Evolutionary conservation across 2,888 invertebrate genomes (phyloP).

Genomic region (Microdon myrmicae): DNA sequence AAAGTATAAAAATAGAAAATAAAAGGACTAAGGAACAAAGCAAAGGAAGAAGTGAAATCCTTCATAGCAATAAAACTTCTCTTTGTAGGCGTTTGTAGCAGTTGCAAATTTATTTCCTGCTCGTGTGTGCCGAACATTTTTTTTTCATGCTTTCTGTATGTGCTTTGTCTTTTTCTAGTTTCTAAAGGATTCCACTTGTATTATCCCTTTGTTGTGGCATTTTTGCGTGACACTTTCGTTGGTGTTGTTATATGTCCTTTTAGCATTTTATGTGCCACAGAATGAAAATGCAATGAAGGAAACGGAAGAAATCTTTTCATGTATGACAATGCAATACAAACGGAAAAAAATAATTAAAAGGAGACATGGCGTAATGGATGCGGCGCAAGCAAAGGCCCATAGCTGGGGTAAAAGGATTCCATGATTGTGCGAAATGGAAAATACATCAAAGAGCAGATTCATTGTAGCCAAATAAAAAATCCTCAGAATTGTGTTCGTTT

Average conservation of each 20-base stretch:
- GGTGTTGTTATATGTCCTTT: slow-evolving; percentile 26
- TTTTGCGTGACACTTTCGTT: slow-evolving; percentile 45
- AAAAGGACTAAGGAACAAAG: slow-evolving; percentile 16
- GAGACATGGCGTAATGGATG: slow-evolving; percentile 45
- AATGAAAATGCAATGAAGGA: slow-evolving; percentile 43
- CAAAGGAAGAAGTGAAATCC: slow-evolving; percentile 11
- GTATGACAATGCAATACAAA: slow-evolving; percentile 5
- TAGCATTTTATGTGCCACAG: slow-evolving; percentile 10
- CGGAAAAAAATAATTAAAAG: slow-evolving; percentile 40
- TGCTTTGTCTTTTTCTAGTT: slow-evolving; percentile 37
- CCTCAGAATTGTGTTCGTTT: too few species aligned
- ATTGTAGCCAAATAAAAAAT: too few species aligned
- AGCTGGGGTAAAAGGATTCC: slow-evolving; percentile 40
- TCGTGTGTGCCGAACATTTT: slow-evolving; percentile 31
- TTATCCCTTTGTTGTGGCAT: slow-evolving; percentile 52
- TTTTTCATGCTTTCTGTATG: slow-evolving; percentile 11
- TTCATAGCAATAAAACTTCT: slow-evolving; percentile 45
- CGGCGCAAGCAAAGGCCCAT: neutral
- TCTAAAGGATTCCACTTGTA: slow-evolving; percentile 50
- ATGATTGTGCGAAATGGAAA: too few species aligned
- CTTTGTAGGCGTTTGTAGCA: slow-evolving; percentile 46
- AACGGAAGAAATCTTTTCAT: slow-evolving; percentile 31
- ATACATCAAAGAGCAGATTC: slow-evolving; percentile 13
- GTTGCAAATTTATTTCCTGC: slow-evolving; percentile 51
- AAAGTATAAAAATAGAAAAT: neutral